Percentiles rank a stretch among this genome's conserved stretches.
These are phyloP conservation scores for Eunapius fragilis DNA, from an alignment of 37 sponge, comb jelly and placozoan species.

Conservation along the genomic window DNA sequence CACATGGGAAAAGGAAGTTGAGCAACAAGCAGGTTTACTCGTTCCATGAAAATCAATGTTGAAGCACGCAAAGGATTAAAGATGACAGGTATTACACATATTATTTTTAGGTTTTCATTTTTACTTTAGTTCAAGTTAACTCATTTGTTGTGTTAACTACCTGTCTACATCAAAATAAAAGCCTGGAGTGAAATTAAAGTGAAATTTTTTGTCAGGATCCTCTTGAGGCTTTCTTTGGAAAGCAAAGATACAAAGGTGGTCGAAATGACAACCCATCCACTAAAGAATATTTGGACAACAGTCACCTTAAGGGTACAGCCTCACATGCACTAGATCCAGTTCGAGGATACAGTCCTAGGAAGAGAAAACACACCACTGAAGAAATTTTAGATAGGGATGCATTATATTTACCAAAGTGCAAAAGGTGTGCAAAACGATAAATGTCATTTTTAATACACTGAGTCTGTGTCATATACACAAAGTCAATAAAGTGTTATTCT, in stretches of 20 bases:
- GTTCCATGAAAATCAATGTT: neutral
- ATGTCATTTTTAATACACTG: conserved; percentile 4
- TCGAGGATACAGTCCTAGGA: conserved; percentile 20
- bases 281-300: conserved; percentile 23
- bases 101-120: conserved; percentile 5
- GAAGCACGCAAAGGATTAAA: conserved; percentile 8
- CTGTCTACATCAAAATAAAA: neutral
- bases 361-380: neutral
- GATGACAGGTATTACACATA: neutral
- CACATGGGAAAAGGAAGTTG: neutral
- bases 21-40: conserved; percentile 7
- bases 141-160: conserved; percentile 36
- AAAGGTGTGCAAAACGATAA: neutral
- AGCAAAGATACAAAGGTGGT: conserved; percentile 35
- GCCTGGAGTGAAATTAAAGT: conserved; percentile 22
- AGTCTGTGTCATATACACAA: neutral
- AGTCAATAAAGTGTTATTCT: too few species aligned
- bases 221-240: conserved; percentile 46
- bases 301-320: conserved; percentile 28
- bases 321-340: conserved; percentile 42
- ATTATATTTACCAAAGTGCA: conserved; percentile 1
- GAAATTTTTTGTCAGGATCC: conserved; percentile 43
- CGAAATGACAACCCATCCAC: conserved; percentile 43
- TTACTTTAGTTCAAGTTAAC: conserved; percentile 16
- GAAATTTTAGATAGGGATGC: neutral